A percentile compares a stretch with the other conserved stretches of the same genome.
Evolutionary conservation across 92 coral and sea anemone genomes (phyloP).

Genomic region (Epizoanthus rinbou): DNA sequence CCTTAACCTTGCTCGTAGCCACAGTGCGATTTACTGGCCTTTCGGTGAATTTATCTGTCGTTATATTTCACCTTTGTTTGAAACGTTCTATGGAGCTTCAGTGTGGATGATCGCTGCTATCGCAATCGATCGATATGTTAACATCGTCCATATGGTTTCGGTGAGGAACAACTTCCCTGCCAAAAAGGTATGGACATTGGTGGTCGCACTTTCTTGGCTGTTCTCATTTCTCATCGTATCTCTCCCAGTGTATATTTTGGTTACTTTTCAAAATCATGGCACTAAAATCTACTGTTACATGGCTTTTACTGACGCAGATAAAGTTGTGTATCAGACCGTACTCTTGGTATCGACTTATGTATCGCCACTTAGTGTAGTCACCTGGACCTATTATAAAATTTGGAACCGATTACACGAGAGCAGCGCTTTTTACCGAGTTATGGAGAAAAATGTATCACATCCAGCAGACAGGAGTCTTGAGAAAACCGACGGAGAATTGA

Average conservation of each 20-base stretch:
- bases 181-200: not conserved
- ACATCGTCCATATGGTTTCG: slow-evolving; percentile 7
- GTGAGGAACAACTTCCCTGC: not conserved
- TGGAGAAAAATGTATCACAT: not conserved
- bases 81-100: slow-evolving; percentile 6
- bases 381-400: slow-evolving; percentile 7
- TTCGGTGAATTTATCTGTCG: not conserved
- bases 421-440: not conserved
- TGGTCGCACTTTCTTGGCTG: slow-evolving; percentile 8
- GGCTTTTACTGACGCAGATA: not conserved
- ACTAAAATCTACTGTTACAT: not conserved
- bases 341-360: not conserved
- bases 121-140: slow-evolving; percentile 18
- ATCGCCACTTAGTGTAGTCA: not conserved
- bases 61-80: not conserved
- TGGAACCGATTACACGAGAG: not conserved
- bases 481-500: not conserved
- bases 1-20: not conserved
- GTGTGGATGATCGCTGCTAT: slow-evolving; percentile 26
- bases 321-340: not conserved
- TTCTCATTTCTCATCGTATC: slow-evolving; percentile 10
- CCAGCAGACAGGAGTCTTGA: not conserved
- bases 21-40: slow-evolving; percentile 1
- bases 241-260: slow-evolving; percentile 2
- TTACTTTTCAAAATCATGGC: not conserved